Evolutionary conservation across 1,140 invertebrate species (phyloP), one percentile per base, ranked within the genome.

Genomic region (Mactra quadrangularis): DNA sequence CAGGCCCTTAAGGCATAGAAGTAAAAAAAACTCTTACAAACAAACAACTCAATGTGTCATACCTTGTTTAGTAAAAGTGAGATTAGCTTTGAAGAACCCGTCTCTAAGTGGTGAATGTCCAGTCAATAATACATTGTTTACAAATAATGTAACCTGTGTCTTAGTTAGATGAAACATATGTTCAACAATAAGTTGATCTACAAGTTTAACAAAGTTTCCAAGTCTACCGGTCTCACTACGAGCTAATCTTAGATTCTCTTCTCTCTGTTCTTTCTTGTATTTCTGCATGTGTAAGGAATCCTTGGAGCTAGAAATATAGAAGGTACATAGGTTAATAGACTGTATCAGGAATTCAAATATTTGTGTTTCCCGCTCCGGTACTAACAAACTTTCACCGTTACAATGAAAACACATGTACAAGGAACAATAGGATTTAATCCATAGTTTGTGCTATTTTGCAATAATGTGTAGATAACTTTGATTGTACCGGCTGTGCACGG

Each of bases 111-210:
- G 82, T n/a, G 83, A 82, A 55, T 75, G 38, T 15, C 72, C 77
- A 17, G 82, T 82, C 17, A 84, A 75, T 31, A 92, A 83, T 0
- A 91, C 88, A 19, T 82, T 53, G 25, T 86, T 50, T 15, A 92
- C 88, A 87, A 92, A 92, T 31, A 55, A 57, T 17, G 85, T 85
- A 27, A 89, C 87, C 33, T 90, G 90, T n/a, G 79, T 86, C 68
- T 89, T 90, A 82, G 87, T 85, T 19, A 92, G 86, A 19, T 89
- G 52, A 59, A 91, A 89, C 86, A 92, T 89, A 83, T 92, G 89
- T 47, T 91, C 90, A 33, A 92, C 87, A 57, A 92, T 87, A 86
- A 92, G 83, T 84, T 92, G 90, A 76, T 92, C 90, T 41, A 92
- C 85, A 71, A 92, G 81, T 77, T 90, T 90, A 47, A 92, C 90